Conservation (phyloP, 1,140 invertebrate species). For the Cotesia vestalis region DNA sequence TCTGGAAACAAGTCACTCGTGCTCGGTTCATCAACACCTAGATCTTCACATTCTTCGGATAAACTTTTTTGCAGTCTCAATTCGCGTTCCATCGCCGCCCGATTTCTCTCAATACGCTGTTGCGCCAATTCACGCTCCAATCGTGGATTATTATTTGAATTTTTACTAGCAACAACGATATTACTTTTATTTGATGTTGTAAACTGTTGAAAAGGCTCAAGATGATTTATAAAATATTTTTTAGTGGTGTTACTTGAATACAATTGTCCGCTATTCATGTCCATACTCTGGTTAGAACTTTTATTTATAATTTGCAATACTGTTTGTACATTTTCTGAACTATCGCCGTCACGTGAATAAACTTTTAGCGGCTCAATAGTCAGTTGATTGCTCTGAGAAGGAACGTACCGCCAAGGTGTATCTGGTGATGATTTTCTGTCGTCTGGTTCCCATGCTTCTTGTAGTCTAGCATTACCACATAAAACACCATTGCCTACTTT, state of each 20-base stretch:
- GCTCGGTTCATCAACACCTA: constrained; percentile 80
- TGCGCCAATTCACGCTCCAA: constrained; percentile 55
- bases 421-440: constrained; percentile 61
- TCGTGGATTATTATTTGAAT: constrained; percentile 43
- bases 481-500: constrained; percentile 62
- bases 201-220: constrained; percentile 59
- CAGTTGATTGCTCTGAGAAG: constrained; percentile 51
- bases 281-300: constrained; percentile 51
- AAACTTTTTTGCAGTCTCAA: constrained; percentile 73
- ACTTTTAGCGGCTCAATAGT: constrained; percentile 54
- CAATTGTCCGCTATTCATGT: constrained; percentile 56
- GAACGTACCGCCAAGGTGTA: constrained; percentile 63
- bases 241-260: constrained; percentile 55
- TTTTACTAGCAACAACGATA: constrained; percentile 16
- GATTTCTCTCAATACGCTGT: constrained; percentile 61
- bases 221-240: constrained; percentile 62
- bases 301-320: constrained; percentile 63
- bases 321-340: constrained; percentile 54
- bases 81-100: constrained; percentile 69
- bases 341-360: constrained; percentile 50
- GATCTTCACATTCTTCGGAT: constrained; percentile 79
- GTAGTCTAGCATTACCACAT: constrained; percentile 60
- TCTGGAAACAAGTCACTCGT: constrained; percentile 81
- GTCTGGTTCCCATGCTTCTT: constrained; percentile 61
- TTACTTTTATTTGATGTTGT: constrained; percentile 48